Evolutionary conservation across 1,140 invertebrate genomes (phyloP).

Genomic region (Drosophila takahashii): DNA sequence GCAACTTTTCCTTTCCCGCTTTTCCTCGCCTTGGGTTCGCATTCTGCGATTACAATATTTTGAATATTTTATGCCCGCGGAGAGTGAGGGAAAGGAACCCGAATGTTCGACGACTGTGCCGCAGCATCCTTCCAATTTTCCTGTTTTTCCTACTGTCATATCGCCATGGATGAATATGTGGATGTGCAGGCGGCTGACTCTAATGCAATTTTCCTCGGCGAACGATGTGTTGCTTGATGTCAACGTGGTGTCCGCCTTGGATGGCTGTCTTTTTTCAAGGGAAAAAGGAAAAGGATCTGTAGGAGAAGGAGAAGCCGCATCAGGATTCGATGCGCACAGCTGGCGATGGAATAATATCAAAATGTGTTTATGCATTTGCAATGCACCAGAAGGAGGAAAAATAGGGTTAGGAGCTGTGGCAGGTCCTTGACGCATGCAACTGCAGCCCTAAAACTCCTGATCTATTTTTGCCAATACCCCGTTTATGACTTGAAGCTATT

Average conservation of each 20-base stretch:
- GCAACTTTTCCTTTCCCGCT: constrained; percentile 20
- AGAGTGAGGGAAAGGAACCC: constrained; percentile 17
- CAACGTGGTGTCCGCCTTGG: constrained; percentile 55
- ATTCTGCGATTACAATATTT: constrained; percentile 79
- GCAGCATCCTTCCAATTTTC: constrained; percentile 8
- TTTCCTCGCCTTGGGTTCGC: constrained; percentile 32
- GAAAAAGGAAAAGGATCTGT: not conserved
- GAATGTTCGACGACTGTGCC: constrained; percentile 40
- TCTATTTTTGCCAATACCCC: not conserved
- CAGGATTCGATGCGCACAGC: constrained; percentile 70
- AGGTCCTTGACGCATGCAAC: constrained; percentile 68
- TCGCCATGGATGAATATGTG: constrained; percentile 31
- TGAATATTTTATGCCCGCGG: constrained; percentile 73
- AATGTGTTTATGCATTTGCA: constrained; percentile 82
- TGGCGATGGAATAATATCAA: constrained; percentile 79
- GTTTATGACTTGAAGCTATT: not conserved
- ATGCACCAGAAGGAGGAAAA: constrained; percentile 54
- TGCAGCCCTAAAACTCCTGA: constrained; percentile 4
- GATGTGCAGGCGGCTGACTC: constrained; percentile 47
- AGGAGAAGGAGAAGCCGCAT: constrained; percentile 8
- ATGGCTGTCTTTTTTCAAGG: constrained; percentile 22
- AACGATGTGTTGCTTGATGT: constrained; percentile 48
- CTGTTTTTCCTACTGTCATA: constrained; percentile 39
- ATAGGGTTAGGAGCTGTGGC: constrained; percentile 20
- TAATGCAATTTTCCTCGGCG: constrained; percentile 55